These are phyloP conservation scores for Nasonia longicornis DNA, from an alignment of 1,140 invertebrate species.

Conservation along the genomic window DNA sequence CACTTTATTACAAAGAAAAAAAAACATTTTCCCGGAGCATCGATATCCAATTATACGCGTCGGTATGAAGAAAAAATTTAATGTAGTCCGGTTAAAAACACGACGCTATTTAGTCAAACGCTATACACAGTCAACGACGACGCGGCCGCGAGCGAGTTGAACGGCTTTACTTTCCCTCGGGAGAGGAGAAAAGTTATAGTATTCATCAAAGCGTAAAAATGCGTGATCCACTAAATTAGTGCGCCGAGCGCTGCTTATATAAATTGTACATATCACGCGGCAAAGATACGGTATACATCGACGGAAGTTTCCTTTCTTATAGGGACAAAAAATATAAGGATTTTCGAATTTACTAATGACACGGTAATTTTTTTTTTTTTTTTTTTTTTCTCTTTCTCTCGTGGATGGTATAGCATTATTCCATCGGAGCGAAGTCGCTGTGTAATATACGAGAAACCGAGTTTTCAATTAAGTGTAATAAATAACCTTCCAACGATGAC, in stretches of 20 bases:
- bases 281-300: background rate
- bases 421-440: background rate
- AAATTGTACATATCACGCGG: background rate
- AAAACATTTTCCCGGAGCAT: background rate
- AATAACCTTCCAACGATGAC: background rate
- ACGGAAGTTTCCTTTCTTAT: too few relatives aligned
- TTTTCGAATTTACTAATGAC: background rate
- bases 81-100: too few relatives aligned
- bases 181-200: background rate
- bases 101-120: background rate
- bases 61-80: too few relatives aligned
- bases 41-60: too few relatives aligned
- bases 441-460: background rate
- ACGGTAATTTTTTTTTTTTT: background rate
- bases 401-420: too few relatives aligned
- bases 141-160: background rate
- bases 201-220: constrained; percentile 1
- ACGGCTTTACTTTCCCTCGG: background rate
- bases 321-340: too few relatives aligned
- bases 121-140: too few relatives aligned
- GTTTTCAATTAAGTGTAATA: background rate
- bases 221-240: constrained; percentile 3
- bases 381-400: background rate
- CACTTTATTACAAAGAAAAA: background rate
- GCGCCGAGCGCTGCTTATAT: background rate